Evolutionary conservation across 2,797 vertebrate genomes (phyloP).

Genomic region (Yasuhikotakia modesta): DNA sequence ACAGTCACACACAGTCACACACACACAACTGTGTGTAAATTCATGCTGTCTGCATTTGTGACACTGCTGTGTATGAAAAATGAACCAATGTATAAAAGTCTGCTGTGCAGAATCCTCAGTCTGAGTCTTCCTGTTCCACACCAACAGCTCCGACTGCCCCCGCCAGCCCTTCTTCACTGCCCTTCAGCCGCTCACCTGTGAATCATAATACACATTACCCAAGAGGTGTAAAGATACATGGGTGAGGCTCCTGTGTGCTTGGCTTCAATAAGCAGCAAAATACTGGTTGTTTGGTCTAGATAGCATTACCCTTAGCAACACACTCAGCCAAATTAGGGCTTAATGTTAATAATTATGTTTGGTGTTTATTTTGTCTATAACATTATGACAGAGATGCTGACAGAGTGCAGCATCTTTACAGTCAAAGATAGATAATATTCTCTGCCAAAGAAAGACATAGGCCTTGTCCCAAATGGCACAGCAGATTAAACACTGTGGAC

Average conservation of each 20-base stretch:
- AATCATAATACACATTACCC: not conserved
- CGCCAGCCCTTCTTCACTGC: constrained; percentile 88
- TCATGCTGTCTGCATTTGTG: not conserved
- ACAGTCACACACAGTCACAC: not conserved
- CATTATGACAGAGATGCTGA: too few species aligned
- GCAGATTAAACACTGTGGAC: not conserved
- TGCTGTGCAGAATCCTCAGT: constrained; percentile 66
- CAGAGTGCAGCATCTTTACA: too few species aligned
- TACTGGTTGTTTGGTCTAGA: not conserved
- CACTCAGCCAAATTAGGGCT: too few species aligned
- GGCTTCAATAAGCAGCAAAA: too few species aligned
- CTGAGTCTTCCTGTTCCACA: constrained; percentile 83
- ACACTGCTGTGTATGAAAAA: not conserved
- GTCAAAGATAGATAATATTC: not conserved
- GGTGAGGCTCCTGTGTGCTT: not conserved
- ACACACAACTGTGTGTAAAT: not conserved
- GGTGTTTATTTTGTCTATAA: too few species aligned
- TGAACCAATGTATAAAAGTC: too few species aligned
- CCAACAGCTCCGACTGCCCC: constrained; percentile 76
- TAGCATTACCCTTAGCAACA: too few species aligned
- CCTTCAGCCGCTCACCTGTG: constrained; percentile 88
- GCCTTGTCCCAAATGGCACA: not conserved
- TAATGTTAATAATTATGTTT: too few species aligned
- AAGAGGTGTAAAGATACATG: not conserved
- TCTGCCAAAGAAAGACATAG: not conserved